Evolutionary conservation across 2,113 vertebrate genomes (phyloP).

Genomic region (Macaca fascicularis): DNA sequence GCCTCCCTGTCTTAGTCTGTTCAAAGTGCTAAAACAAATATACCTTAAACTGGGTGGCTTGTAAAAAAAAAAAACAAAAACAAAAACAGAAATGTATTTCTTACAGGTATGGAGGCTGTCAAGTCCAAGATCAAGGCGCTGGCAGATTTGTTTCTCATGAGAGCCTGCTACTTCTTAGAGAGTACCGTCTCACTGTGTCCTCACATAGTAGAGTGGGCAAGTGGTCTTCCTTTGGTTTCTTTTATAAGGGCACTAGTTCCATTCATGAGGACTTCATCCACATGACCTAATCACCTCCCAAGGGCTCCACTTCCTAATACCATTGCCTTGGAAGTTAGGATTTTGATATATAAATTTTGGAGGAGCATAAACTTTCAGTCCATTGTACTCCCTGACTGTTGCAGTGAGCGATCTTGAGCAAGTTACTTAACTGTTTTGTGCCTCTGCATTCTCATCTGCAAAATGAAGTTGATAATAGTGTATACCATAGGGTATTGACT

Average conservation of each 20-base stretch:
- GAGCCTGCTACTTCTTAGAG: background rate
- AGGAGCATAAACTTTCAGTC: background rate
- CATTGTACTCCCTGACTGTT: background rate
- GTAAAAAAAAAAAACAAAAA: background rate
- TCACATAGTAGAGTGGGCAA: background rate
- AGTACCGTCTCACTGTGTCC: background rate
- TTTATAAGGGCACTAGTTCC: background rate
- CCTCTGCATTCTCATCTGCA: slow-evolving; percentile 32
- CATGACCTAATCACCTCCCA: background rate
- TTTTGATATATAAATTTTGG: background rate
- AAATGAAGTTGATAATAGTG: background rate
- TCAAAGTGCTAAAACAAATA: background rate
- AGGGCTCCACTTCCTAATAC: background rate
- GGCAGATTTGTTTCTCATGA: too few relatives aligned
- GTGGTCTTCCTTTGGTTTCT: background rate
- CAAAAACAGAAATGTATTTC: background rate
- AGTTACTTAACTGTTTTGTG: background rate
- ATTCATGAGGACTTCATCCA: background rate
- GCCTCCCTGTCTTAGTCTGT: background rate
- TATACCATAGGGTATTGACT: background rate
- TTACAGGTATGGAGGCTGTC: background rate
- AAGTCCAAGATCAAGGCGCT: background rate
- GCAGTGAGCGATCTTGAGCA: background rate
- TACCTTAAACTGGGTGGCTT: background rate
- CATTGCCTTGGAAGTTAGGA: background rate